phyloP scores from a whole-genome alignment of 2,797 vertebrate genomes.

The Mormyrus hasselquistii region DNA sequence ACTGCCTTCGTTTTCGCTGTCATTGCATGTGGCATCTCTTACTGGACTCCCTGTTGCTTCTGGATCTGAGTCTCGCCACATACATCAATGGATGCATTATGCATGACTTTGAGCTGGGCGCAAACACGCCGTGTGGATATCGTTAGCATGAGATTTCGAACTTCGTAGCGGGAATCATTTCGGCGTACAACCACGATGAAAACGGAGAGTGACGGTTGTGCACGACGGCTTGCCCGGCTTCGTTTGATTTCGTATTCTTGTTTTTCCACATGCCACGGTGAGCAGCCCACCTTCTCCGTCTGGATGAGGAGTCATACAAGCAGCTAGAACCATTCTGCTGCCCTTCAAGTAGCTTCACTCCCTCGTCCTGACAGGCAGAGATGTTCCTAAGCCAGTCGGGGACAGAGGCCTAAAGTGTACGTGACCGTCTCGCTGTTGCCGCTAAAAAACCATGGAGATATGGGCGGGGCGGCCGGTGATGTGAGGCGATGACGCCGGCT shows the following conservation, averaged over 20 bases:
- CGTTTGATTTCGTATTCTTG: background rate
- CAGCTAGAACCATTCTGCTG: background rate
- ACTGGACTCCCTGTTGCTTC: background rate
- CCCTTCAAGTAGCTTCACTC: background rate
- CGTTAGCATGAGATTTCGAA: constrained; percentile 14
- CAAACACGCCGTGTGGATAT: constrained; percentile 35
- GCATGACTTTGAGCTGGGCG: constrained; percentile 40
- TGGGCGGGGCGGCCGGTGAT: background rate
- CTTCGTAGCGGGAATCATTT: background rate
- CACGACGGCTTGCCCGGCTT: background rate
- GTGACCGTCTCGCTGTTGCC: background rate
- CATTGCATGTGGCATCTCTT: background rate
- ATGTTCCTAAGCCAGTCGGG: background rate
- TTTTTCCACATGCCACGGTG: background rate
- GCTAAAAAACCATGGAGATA: background rate
- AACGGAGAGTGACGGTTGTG: background rate
- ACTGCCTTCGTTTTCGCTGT: constrained; percentile 23
- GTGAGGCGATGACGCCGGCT: background rate
- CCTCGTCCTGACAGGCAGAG: background rate
- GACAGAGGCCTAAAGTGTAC: background rate
- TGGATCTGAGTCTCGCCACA: background rate
- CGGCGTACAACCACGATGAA: background rate
- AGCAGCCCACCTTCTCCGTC: background rate
- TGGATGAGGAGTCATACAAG: background rate
- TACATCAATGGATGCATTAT: constrained; percentile 33